Evolutionary conservation across 1,140 invertebrate species (phyloP).

Genomic region (Myzus persicae): DNA sequence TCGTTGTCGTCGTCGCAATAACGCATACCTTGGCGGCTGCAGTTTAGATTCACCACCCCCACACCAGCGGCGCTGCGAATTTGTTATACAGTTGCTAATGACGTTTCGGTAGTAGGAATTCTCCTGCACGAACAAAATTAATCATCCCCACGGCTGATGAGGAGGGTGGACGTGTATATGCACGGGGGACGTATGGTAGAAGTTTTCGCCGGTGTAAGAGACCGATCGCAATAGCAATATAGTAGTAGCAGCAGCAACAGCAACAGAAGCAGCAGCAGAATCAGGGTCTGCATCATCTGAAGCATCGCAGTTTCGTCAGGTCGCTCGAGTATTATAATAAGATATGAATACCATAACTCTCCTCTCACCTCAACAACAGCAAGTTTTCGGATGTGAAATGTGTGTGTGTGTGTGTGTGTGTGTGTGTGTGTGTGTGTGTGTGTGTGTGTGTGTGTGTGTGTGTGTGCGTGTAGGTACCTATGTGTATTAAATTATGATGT

Average conservation of each 20-base stretch:
- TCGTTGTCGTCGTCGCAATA: neutral
- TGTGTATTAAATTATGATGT: neutral
- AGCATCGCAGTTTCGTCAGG: neutral
- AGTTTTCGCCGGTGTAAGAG: conserved; percentile 9
- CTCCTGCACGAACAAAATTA: conserved; percentile 24
- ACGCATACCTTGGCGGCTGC: conserved; percentile 38
- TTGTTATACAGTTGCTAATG: conserved; percentile 47
- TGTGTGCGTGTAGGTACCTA: neutral
- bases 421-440: too few relatives aligned
- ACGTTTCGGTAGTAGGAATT: conserved; percentile 16
- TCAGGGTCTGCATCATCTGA: too few relatives aligned
- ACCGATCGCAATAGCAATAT: neutral
- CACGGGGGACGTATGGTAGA: neutral
- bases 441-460: too few relatives aligned
- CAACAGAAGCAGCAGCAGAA: neutral
- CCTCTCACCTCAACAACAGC: neutral
- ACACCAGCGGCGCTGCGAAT: neutral
- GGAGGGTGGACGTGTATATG: neutral
- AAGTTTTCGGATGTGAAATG: neutral
- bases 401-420: neutral
- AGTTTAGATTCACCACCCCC: neutral
- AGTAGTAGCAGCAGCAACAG: too few relatives aligned
- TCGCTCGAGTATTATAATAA: neutral
- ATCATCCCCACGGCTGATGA: conserved; percentile 10
- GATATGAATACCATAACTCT: neutral